These are phyloP conservation scores for Synaphobranchus kaupii DNA, from an alignment of 2,797 vertebrate species.

Conservation along the genomic window DNA sequence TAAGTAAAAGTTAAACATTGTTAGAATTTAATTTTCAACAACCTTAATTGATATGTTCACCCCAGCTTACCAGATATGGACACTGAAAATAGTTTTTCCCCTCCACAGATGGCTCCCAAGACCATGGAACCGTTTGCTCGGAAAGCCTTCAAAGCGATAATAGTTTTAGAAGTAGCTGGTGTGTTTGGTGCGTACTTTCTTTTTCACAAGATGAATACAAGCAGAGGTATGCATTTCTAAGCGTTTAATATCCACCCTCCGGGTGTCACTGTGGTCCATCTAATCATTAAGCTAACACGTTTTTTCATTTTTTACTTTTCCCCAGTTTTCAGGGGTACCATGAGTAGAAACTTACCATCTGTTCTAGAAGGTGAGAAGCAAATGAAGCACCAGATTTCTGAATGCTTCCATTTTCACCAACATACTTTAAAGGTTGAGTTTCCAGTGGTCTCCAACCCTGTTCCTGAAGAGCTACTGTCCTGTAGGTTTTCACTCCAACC, in stretches of 20 bases:
- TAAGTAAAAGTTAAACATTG: too few relatives aligned
- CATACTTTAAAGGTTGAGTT: not conserved
- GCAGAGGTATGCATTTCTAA: constrained; percentile 54
- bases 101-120: constrained; percentile 57
- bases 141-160: constrained; percentile 60
- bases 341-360: constrained; percentile 62
- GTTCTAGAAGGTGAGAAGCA: constrained; percentile 64
- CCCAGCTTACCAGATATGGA: not conserved
- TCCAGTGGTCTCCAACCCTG: too few relatives aligned
- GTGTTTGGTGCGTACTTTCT: constrained; percentile 61
- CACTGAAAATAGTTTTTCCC: not conserved
- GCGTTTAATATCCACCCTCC: not conserved
- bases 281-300: not conserved
- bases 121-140: constrained; percentile 54
- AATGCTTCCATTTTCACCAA: not conserved
- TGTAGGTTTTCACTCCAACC: too few relatives aligned
- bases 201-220: constrained; percentile 64
- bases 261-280: not conserved
- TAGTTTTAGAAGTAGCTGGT: constrained; percentile 62
- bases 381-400: not conserved
- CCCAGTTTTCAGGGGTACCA: constrained; percentile 67
- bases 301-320: not conserved
- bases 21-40: too few relatives aligned
- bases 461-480: too few relatives aligned
- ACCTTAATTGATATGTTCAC: not conserved